phyloP scores from a whole-genome alignment of 2,888 invertebrate genomes.

The Cephus sareptanus region DNA sequence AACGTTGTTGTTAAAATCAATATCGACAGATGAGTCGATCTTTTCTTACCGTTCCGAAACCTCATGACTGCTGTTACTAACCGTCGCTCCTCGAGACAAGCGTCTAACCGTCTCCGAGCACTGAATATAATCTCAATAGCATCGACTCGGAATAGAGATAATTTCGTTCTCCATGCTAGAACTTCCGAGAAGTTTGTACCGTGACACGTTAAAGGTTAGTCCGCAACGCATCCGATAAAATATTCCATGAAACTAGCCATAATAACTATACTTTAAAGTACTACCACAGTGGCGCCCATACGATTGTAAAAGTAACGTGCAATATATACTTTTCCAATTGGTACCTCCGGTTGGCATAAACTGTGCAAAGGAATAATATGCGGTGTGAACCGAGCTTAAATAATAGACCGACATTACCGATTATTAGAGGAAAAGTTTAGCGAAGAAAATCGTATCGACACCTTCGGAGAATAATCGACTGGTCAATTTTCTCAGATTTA shows the following conservation, averaged over 20 bases:
- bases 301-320: not conserved
- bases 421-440: not conserved
- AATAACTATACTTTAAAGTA: not conserved
- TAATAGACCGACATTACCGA: not conserved
- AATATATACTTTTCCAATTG: not conserved
- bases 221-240: not conserved
- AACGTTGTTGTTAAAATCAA: not conserved
- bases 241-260: not conserved
- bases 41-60: not conserved
- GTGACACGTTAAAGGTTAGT: not conserved
- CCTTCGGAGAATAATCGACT: not conserved
- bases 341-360: not conserved
- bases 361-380: not conserved
- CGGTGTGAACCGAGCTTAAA: not conserved
- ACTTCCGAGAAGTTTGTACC: not conserved
- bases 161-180: not conserved
- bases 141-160: not conserved
- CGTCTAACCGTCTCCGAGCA: not conserved
- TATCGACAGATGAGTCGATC: not conserved
- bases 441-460: not conserved
- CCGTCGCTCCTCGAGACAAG: not conserved
- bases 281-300: not conserved
- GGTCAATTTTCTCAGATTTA: not conserved
- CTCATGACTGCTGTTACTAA: not conserved
- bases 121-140: not conserved